Evolutionary conservation across 2,797 vertebrate species (phyloP).

Genomic region (Geotrypetes seraphini): DNA sequence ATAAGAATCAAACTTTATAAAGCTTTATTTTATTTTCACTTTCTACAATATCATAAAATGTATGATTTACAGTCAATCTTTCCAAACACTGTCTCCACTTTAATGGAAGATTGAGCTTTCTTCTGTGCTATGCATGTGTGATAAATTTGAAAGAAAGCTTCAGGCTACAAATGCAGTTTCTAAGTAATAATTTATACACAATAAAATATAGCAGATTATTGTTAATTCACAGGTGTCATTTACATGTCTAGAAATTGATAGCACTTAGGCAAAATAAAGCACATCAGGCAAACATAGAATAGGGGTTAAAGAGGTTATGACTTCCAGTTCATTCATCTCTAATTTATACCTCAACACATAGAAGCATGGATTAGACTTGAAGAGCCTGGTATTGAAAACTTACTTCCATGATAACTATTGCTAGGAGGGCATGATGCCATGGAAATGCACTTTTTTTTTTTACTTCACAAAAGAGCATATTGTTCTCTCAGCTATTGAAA

Average conservation of each 20-base stretch:
- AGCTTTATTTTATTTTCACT: too few species aligned
- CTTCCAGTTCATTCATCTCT: constrained; percentile 11
- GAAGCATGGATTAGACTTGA: constrained; percentile 1
- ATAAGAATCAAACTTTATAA: too few species aligned
- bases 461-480: constrained; percentile 17
- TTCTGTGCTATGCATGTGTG: constrained; percentile 7
- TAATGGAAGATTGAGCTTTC: constrained; percentile 7
- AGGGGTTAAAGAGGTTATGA: constrained; percentile 2
- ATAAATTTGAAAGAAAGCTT: not conserved
- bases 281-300: not conserved
- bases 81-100: not conserved
- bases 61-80: constrained; percentile 1
- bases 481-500: constrained; percentile 11
- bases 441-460: constrained; percentile 6
- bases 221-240: constrained; percentile 3
- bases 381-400: constrained; percentile 14
- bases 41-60: too few species aligned
- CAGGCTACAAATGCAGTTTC: constrained; percentile 1
- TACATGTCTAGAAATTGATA: not conserved
- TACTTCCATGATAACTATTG: constrained; percentile 12
- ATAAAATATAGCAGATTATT: not conserved
- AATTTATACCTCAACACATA: constrained; percentile 15
- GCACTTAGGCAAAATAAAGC: constrained; percentile 4
- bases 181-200: constrained; percentile 12
- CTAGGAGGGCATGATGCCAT: constrained; percentile 10